Conservation (phyloP, 1,140 invertebrate species). For the Euura saliciscinereae region DNA sequence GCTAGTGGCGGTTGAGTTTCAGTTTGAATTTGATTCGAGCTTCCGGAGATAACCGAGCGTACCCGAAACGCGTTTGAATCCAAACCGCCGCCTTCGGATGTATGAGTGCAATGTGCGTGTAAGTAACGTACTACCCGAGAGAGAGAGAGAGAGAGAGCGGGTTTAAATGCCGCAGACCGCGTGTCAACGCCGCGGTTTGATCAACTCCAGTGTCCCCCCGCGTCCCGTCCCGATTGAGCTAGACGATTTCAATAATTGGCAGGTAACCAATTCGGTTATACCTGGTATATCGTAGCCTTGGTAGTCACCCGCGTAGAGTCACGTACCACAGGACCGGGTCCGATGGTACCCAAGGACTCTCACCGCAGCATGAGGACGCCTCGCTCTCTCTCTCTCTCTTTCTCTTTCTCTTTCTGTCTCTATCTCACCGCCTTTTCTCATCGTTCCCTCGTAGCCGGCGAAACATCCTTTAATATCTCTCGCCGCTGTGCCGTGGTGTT, state of each 20-base stretch:
- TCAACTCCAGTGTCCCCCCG: constrained; percentile 14
- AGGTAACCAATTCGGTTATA: background rate
- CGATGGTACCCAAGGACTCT: background rate
- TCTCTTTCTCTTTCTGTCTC: constrained; percentile 19
- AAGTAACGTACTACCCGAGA: background rate
- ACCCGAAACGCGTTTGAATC: constrained; percentile 2
- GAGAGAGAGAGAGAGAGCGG: too few species aligned
- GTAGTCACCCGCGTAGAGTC: background rate
- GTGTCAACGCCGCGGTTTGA: constrained; percentile 12
- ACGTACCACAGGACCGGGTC: background rate
- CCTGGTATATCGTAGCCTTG: background rate
- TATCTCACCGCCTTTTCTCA: constrained; percentile 15
- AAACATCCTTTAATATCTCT: constrained; percentile 55
- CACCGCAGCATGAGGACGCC: constrained; percentile 32
- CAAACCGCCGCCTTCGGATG: background rate
- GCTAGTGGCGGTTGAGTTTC: background rate
- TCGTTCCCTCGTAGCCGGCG: constrained; percentile 32
- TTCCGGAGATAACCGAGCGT: background rate
- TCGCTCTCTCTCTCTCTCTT: constrained; percentile 17
- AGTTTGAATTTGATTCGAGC: background rate
- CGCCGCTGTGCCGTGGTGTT: constrained; percentile 30
- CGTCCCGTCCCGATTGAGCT: background rate
- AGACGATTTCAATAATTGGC: background rate
- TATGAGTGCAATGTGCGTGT: background rate
- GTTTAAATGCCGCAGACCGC: too few species aligned